phyloP scores from a whole-genome alignment of 2,113 vertebrate species.

The Hepsetus odoe region DNA sequence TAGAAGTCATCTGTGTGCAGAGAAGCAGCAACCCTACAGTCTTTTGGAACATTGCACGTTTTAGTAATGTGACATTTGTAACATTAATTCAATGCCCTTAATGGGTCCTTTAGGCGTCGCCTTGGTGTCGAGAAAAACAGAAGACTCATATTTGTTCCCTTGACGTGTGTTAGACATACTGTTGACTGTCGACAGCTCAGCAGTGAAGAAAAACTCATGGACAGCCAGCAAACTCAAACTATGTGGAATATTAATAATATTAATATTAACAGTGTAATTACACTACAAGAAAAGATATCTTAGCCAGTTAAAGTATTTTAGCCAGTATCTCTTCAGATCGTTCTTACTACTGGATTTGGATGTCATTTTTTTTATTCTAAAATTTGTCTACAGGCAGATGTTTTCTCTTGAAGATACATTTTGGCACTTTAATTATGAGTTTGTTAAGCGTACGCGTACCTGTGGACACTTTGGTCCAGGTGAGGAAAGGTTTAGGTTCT shows the following conservation, averaged over 20 bases:
- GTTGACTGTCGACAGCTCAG: neutral
- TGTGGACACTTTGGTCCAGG: conserved; percentile 93
- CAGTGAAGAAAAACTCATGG: neutral
- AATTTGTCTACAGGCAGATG: no score
- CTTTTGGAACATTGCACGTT: conserved; percentile 5
- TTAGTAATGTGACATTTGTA: neutral
- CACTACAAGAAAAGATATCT: no score
- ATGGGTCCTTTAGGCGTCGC: neutral
- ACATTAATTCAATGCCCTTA: conserved; percentile 21
- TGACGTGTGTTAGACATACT: neutral
- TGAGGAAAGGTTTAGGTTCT: conserved; percentile 83
- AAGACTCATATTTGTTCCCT: conserved; percentile 7
- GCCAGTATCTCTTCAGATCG: no score
- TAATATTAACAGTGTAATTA: no score
- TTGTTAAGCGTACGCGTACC: conserved; percentile 69
- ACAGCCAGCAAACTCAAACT: neutral
- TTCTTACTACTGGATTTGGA: no score
- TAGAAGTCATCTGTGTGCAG: neutral
- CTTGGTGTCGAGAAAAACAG: conserved; percentile 1
- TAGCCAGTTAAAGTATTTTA: no score
- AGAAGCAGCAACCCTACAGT: neutral
- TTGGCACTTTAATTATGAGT: no score
- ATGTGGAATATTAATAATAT: neutral
- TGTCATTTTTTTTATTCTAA: no score
- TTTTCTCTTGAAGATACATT: no score